A percentile compares a stretch with the other conserved stretches of the same genome.
Conservation (phyloP, 1,140 invertebrate genomes). For the Drosophila watanabei region DNA sequence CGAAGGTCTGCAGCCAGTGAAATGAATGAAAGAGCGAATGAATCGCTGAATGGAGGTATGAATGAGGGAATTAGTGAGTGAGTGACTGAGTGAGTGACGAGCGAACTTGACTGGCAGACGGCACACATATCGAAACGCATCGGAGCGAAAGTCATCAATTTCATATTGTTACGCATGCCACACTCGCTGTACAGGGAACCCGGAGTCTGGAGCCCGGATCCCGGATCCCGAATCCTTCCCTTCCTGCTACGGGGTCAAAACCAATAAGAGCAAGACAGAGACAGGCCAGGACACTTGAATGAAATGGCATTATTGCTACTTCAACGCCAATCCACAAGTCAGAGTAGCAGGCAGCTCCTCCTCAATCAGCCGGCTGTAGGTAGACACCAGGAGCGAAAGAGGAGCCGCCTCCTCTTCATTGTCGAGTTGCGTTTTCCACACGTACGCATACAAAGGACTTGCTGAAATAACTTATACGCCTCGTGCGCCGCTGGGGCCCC, state of each 20-base stretch:
- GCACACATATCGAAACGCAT: constrained; percentile 78
- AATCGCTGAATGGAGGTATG: constrained; percentile 27
- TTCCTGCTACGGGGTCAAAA: constrained; percentile 35
- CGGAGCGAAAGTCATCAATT: constrained; percentile 82
- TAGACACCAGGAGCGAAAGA: constrained; percentile 3
- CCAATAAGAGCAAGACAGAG: constrained; percentile 71
- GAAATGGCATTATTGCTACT: constrained; percentile 84
- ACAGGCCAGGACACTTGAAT: constrained; percentile 69
- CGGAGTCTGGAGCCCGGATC: background rate
- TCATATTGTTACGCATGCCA: constrained; percentile 84
- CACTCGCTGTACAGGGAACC: constrained; percentile 32
- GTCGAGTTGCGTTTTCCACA: constrained; percentile 71
- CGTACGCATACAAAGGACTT: constrained; percentile 83
- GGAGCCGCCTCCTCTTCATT: background rate
- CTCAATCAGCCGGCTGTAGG: constrained; percentile 67
- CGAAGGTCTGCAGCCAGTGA: constrained; percentile 73
- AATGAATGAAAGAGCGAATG: constrained; percentile 47
- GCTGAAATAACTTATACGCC: constrained; percentile 83
- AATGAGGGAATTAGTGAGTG: constrained; percentile 54
- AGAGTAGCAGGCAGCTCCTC: constrained; percentile 43
- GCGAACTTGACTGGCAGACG: constrained; percentile 51
- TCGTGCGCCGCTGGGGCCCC: constrained; percentile 59
- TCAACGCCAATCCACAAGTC: constrained; percentile 66
- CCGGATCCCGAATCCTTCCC: background rate
- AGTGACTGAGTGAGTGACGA: constrained; percentile 38